Base-by-base conservation (phyloP, 2,888 invertebrate genomes). In the Dynastes hyllus region DNA sequence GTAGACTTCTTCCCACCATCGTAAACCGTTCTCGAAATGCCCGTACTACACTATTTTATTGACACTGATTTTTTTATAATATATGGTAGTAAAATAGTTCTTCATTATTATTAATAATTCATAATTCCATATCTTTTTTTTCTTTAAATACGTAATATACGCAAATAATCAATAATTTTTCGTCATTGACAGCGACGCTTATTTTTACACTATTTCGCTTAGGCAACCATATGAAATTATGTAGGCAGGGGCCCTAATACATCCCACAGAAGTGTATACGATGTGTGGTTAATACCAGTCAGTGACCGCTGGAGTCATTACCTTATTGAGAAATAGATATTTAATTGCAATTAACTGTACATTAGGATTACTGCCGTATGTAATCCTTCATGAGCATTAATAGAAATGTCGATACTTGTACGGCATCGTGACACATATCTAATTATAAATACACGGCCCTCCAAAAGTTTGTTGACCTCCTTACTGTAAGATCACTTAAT, bases 221-320 rank as follows among this genome's bases (percentile, higher is more conserved):
- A 51, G 27, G n/a, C 69, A 29, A 27, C 5, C 9, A n/a, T 3
- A 51, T 27, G 50, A 51, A 69, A 51, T 51, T 27, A 63, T n/a
- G 69, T 69, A 50, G 69, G 69, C 69, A 50, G 51, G 51, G 4
- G 45, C 61, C 61, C 50, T 55, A 45, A n/a, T 45, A 27, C 73
- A 61, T 22, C 73, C 73, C 13, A 61, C 71, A 71, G 37, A 32
- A 29, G 8, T 69, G 4, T 13, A 55, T 55, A 37, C 63, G 37
- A 11, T 63, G 8, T 45, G 22, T 22, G 61, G 61, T 63, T 63
- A 63, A 40, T 75, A 61, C 73, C 73, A 75, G 73, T 75, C 73
- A 61, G 27, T 40, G 73, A 75, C 58, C 73, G 58, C 51, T 53
- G 45, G 29, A 61, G 73, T 75, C 73, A 63, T 75, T 50, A 75